Evolutionary conservation across 1,140 invertebrate species (phyloP).

Genomic region (Brachionus asplanchnoidis): DNA sequence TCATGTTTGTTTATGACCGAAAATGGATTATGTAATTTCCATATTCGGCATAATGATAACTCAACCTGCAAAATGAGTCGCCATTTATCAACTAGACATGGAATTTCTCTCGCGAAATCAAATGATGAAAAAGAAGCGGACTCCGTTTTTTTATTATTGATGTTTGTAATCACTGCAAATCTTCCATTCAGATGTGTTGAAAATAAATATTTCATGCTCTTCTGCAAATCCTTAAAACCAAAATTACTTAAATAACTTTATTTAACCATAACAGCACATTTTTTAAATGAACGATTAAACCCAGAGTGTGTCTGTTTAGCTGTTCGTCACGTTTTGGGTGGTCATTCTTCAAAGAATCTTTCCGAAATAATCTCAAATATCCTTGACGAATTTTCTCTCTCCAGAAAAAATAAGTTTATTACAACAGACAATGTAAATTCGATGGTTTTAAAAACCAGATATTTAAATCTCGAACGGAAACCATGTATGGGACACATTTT

Average conservation of each 20-base stretch:
- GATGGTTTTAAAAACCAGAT: too few relatives aligned
- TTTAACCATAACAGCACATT: not conserved
- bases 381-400: not conserved
- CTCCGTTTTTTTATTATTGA: not conserved
- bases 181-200: constrained; percentile 9
- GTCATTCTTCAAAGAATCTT: not conserved
- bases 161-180: constrained; percentile 2
- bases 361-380: not conserved
- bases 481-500: not conserved
- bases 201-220: not conserved
- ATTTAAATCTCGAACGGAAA: too few relatives aligned
- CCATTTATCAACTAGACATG: not conserved
- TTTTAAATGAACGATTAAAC: constrained; percentile 1
- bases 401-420: too few relatives aligned
- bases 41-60: not conserved
- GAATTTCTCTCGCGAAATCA: not conserved
- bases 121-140: not conserved
- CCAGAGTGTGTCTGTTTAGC: not conserved
- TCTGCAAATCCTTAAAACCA: not conserved
- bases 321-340: not conserved
- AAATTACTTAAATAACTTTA: not conserved
- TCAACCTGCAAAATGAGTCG: not conserved
- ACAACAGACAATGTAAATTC: too few relatives aligned
- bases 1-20: not conserved
- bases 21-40: not conserved